Conservation (phyloP, 2,113 vertebrate species). For the Daboia siamensis region DNA sequence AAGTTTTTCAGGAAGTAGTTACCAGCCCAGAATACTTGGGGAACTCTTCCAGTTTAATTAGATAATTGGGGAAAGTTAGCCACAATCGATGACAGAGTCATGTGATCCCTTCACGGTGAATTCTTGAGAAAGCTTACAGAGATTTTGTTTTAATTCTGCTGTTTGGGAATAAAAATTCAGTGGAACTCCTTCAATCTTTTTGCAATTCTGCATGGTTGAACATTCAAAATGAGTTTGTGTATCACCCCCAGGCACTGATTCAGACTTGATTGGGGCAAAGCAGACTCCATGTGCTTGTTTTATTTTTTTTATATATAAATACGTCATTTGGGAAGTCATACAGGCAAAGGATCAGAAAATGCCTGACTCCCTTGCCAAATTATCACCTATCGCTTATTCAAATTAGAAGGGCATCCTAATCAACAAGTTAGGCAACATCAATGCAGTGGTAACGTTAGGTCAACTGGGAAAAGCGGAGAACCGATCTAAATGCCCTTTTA, state of each 20-base stretch:
- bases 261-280: slow-evolving; percentile 94
- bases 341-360: slow-evolving; percentile 77
- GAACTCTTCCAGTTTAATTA: slow-evolving; percentile 20
- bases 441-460: slow-evolving; percentile 66
- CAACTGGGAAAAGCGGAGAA: slow-evolving; percentile 69
- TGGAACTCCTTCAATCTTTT: slow-evolving; percentile 86
- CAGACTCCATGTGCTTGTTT: slow-evolving; percentile 93
- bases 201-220: slow-evolving; percentile 95
- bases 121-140: slow-evolving; percentile 54
- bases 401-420: slow-evolving; percentile 75
- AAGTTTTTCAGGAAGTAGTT: neutral
- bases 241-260: slow-evolving; percentile 88
- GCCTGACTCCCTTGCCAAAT: slow-evolving; percentile 74
- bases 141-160: slow-evolving; percentile 64
- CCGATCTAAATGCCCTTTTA: slow-evolving; percentile 66
- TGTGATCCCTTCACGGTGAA: slow-evolving; percentile 37
- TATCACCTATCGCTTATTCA: slow-evolving; percentile 73
- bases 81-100: slow-evolving; percentile 3
- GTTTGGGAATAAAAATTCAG: slow-evolving; percentile 56
- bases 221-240: slow-evolving; percentile 96
- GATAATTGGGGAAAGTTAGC: slow-evolving; percentile 51
- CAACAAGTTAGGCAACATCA: slow-evolving; percentile 90
- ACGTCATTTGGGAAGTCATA: slow-evolving; percentile 87
- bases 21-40: neutral
- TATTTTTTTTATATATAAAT: slow-evolving; percentile 59